Base-by-base conservation (phyloP, 2,797 vertebrate species). In the Halcyon leucocephala region DNA sequence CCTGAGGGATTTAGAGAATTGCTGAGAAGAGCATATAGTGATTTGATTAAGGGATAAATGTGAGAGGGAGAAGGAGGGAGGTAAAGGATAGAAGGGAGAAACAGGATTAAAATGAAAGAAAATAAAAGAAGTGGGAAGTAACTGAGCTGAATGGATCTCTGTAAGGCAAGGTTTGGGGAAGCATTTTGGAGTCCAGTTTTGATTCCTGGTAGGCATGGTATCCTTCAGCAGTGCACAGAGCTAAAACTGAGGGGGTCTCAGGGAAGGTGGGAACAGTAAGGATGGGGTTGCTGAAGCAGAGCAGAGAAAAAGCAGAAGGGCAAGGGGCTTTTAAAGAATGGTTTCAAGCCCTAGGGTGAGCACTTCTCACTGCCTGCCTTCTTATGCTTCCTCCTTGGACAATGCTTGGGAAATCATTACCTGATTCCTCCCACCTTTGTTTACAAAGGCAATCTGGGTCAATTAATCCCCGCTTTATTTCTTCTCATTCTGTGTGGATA, bases 391-490 rank as follows among this genome's bases (percentile, higher is more conserved):
- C 81, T 95, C 72, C 58, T 83, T 83, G 93, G 85, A 92, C 82
- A 85, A 62, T 35, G 82, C 94, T 97, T 97, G 96, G 94, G 97
- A 97, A 98, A 97, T 71, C 0, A 29, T 96, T 97, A 98, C 94
- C 94, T 97, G 97, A 97, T 97, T 94, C 39, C 91, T 90, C 93
- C 69, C 11, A 85, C 93, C 89, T 97, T 98, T 96, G 89, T 98
- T 96, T 91, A 89, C 86, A 94, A 94, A 80, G 93, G 91, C 95
- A 92, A 90, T 97, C 44, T 18, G 89, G 73, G 80, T 96, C 96
- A 85, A 85, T 94, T 98, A 97, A 98, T 97, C 95, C 91, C 95
- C 73, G 81, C 87, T 97, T 96, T 66, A 49, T 96, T 98, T 97
- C 96, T 96, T 83, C 71, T 91, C 82, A 89, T 96, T 95, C 92